Percentiles rank a stretch among this genome's conserved stretches.
These are phyloP conservation scores for Euborellia annulipes DNA, from an alignment of 1,140 invertebrate species.

Conservation along the genomic window DNA sequence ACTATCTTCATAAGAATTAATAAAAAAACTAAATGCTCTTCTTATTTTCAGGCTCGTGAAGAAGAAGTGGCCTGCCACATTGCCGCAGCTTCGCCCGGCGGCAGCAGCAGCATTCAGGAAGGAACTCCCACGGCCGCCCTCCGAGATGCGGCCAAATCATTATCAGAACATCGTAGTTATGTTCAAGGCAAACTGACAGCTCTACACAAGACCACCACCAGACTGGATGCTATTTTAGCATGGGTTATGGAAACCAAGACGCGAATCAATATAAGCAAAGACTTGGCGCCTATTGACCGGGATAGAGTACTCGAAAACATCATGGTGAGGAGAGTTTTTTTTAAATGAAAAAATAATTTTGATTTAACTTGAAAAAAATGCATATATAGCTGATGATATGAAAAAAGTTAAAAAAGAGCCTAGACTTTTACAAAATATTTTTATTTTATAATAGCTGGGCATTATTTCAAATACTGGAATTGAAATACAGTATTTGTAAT, in stretches of 20 bases:
- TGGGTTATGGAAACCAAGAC: slow-evolving; percentile 38
- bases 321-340: slow-evolving; percentile 29
- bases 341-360: too few species aligned
- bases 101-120: not conserved
- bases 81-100: not conserved
- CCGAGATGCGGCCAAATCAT: not conserved
- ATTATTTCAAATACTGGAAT: too few species aligned
- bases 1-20: too few species aligned
- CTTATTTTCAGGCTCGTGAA: slow-evolving; percentile 47
- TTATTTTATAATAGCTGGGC: too few species aligned
- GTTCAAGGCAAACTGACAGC: slow-evolving; percentile 39
- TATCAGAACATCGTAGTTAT: slow-evolving; percentile 38
- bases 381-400: too few species aligned
- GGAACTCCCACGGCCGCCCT: not conserved
- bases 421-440: too few species aligned
- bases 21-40: too few species aligned
- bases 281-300: slow-evolving; percentile 31
- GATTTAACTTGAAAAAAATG: too few species aligned
- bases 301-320: slow-evolving; percentile 37
- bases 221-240: slow-evolving; percentile 35
- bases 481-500: too few species aligned
- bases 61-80: slow-evolving; percentile 37
- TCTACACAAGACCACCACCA: slow-evolving; percentile 37
- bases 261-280: slow-evolving; percentile 31
- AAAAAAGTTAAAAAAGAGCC: too few species aligned